These are phyloP conservation scores for Clarias fuscus DNA, from an alignment of 2,797 vertebrate species.

Conservation along the genomic window DNA sequence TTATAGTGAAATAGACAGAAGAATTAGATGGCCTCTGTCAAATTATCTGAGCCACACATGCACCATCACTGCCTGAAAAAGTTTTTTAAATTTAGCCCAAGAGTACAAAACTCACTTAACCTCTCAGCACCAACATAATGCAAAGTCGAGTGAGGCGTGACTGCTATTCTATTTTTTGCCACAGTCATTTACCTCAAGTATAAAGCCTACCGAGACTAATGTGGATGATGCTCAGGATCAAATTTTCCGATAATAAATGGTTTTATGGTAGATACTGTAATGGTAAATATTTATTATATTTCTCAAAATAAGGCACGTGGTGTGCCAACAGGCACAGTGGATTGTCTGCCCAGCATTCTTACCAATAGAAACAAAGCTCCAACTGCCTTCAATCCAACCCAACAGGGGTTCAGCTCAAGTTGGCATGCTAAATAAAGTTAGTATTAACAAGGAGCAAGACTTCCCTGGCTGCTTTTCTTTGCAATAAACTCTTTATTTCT, in stretches of 20 bases:
- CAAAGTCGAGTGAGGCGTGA: background rate
- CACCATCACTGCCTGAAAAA: background rate
- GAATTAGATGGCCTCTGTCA: background rate
- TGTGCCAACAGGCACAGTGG: too few relatives aligned
- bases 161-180: background rate
- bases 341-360: background rate
- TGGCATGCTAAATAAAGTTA: too few relatives aligned
- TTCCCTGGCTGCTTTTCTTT: background rate
- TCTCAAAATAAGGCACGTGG: background rate
- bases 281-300: too few relatives aligned
- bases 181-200: background rate
- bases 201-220: background rate
- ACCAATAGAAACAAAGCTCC: background rate
- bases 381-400: too few relatives aligned
- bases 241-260: background rate
- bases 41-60: background rate
- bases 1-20: background rate
- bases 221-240: constrained; percentile 5
- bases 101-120: background rate
- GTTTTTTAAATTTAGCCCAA: background rate
- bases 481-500: background rate
- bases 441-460: too few relatives aligned
- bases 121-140: background rate
- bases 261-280: too few relatives aligned
- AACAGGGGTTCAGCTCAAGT: background rate